Conservation (phyloP, 2,888 invertebrate species). For the Aleiodes leptofemur region DNA sequence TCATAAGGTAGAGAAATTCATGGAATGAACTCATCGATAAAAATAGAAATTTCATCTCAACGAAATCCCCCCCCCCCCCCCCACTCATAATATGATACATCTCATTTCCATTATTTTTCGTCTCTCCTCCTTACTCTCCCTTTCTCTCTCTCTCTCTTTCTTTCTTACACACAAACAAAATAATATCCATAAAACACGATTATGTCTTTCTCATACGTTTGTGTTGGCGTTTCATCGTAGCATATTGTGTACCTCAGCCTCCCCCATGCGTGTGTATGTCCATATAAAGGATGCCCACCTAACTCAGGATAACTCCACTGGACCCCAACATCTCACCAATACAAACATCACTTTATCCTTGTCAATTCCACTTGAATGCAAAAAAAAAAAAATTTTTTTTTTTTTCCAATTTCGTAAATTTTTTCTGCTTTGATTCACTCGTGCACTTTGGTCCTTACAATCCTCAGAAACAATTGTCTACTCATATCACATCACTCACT, state of each 20-base stretch:
- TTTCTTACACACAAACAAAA: neutral
- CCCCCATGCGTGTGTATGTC: slow-evolving; percentile 6
- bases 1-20: neutral
- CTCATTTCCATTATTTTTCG: slow-evolving; percentile 24
- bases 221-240: slow-evolving; percentile 28
- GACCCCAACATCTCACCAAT: neutral
- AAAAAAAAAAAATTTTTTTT: neutral
- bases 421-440: slow-evolving; percentile 17
- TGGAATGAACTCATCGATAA: slow-evolving; percentile 19
- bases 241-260: slow-evolving; percentile 3
- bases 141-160: slow-evolving; percentile 4
- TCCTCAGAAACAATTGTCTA: too few species aligned
- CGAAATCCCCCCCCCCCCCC: slow-evolving; percentile 11
- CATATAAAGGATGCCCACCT: slow-evolving; percentile 23
- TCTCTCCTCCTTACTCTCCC: neutral
- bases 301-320: slow-evolving; percentile 13
- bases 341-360: slow-evolving; percentile 18
- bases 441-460: slow-evolving; percentile 26
- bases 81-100: neutral
- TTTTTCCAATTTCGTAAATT: neutral
- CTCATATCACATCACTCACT: slow-evolving; percentile 11
- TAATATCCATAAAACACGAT: slow-evolving; percentile 22
- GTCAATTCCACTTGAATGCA: neutral
- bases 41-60: slow-evolving; percentile 22
- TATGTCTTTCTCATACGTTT: slow-evolving; percentile 27